These are phyloP conservation scores for Eupeodes latifasciatus DNA, from an alignment of 2,888 invertebrate species.

Conservation along the genomic window DNA sequence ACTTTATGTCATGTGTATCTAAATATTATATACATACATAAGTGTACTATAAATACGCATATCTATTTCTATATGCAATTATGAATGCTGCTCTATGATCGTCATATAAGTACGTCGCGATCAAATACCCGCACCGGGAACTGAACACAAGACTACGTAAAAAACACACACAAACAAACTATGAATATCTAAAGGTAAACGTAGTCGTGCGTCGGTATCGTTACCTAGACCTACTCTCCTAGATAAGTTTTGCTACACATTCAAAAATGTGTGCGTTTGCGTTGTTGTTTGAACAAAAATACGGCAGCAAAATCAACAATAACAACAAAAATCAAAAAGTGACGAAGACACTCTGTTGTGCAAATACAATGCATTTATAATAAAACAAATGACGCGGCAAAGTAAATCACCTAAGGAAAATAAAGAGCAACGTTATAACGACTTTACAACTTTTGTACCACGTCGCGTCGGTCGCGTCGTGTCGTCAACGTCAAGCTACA, in stretches of 20 bases:
- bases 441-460: slow-evolving; percentile 13
- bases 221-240: slow-evolving; percentile 76
- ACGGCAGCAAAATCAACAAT: slow-evolving; percentile 22
- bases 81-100: slow-evolving; percentile 48
- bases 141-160: background rate
- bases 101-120: slow-evolving; percentile 58
- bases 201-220: slow-evolving; percentile 52
- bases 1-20: slow-evolving; percentile 9
- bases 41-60: no score
- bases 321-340: slow-evolving; percentile 14
- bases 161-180: slow-evolving; percentile 32
- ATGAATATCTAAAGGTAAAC: no score
- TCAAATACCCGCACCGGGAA: slow-evolving; percentile 44
- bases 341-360: slow-evolving; percentile 56
- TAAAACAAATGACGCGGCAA: slow-evolving; percentile 71
- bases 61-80: slow-evolving; percentile 11
- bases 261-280: slow-evolving; percentile 47
- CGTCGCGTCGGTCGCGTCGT: slow-evolving; percentile 24
- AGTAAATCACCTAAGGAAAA: slow-evolving; percentile 47
- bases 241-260: slow-evolving; percentile 66
- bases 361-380: slow-evolving; percentile 70
- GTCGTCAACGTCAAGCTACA: slow-evolving; percentile 42
- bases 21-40: background rate
- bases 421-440: slow-evolving; percentile 4
- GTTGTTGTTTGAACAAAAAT: slow-evolving; percentile 13